Evolutionary conservation across 2,797 vertebrate species (phyloP), one percentile per base, ranked within the genome.

Genomic region (Miichthys miiuy): DNA sequence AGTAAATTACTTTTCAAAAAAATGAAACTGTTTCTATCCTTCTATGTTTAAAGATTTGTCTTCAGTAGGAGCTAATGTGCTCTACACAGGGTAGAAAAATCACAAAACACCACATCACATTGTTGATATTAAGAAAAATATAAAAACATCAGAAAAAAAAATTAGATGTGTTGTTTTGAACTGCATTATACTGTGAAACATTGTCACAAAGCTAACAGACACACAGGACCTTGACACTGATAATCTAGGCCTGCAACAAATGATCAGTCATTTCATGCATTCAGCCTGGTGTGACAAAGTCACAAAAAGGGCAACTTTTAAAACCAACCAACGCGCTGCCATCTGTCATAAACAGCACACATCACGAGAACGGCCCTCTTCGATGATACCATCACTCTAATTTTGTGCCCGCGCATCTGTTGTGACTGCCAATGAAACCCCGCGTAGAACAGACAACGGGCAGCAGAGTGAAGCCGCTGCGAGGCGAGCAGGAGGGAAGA

Each of bases 271-370:
- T 47, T 62, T 71, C 48, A 62, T 62, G 64, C 65, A 41, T 62
- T 67, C 72, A 57, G 66, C 41, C 34, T 51, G 1, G 20, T 68
- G 47, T 72, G 83, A 78, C 80, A 87, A 58, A 79, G 78, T 71
- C 69, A 67, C 62, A 57, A 68, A 85, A 79, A 80, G 72, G 77
- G 61, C 67, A 70, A 83, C 58, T 79, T 30, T 79, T 66, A 63
- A 83, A 81, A 73, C 63, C 79, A 67, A 44, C 82, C 77, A 23
- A 88, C 50, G 41, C 81, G 38, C 60, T 2, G 44, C 85, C 80
- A 84, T 87, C 87, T 86, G 88, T 72, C 71, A 79, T n/a, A 51
- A 78, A 78, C 81, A 56, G 56, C 77, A 67, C 42, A 55, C 65
- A 66, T 75, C 58, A 68, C 34, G 48, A 84, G 25, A 21, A 60